phyloP scores from a whole-genome alignment of 2,888 invertebrate genomes.

The Sphecodes monilicornis region DNA sequence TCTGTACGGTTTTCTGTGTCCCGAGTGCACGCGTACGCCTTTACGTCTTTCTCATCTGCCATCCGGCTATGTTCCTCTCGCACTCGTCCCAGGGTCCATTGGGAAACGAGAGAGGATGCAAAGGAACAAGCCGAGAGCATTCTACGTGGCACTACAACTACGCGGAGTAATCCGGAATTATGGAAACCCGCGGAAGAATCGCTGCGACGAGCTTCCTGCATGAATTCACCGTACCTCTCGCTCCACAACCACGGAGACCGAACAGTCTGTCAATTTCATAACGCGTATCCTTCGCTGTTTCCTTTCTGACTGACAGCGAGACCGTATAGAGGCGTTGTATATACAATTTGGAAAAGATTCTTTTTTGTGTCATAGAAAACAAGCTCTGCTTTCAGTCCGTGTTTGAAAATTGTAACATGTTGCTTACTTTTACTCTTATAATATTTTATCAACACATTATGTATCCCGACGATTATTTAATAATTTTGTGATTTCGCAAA shows the following conservation, averaged over 20 bases:
- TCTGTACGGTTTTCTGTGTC: not conserved
- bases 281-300: not conserved
- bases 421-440: no score
- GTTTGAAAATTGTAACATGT: no score
- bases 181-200: not conserved
- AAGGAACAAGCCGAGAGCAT: conserved; percentile 26
- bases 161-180: not conserved
- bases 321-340: no score
- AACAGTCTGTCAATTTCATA: not conserved
- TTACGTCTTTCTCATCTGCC: not conserved
- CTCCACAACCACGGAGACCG: no score
- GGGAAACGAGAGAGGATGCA: conserved; percentile 30
- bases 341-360: no score
- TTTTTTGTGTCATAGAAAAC: no score
- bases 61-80: not conserved
- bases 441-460: no score
- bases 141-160: not conserved
- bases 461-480: no score
- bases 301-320: not conserved
- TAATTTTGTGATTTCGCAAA: no score
- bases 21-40: not conserved
- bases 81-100: conserved; percentile 12
- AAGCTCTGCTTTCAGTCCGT: no score
- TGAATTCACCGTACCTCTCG: not conserved
- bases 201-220: not conserved